These are phyloP conservation scores for Diarsia brunnea DNA, from an alignment of 2,888 invertebrate species.

Conservation along the genomic window DNA sequence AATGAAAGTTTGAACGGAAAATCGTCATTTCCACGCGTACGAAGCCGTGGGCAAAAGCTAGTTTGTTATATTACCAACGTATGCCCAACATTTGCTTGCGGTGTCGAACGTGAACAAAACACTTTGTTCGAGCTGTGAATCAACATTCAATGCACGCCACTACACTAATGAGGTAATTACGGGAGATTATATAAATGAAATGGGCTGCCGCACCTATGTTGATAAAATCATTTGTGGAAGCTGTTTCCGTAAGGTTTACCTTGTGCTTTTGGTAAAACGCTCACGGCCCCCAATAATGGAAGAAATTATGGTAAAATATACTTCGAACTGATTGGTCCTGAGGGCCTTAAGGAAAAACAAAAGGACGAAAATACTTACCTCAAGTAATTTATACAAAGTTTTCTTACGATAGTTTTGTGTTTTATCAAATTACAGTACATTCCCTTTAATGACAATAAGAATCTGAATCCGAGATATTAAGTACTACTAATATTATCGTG, in stretches of 20 bases:
- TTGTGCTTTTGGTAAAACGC: constrained; percentile 8
- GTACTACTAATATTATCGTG: constrained; percentile 3
- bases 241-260: constrained; percentile 19
- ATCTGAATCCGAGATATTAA: constrained; percentile 4
- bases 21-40: too few species aligned
- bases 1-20: too few species aligned
- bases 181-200: constrained; percentile 55
- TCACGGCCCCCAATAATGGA: constrained; percentile 26
- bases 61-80: too few species aligned
- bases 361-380: neutral
- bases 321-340: neutral
- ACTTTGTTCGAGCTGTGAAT: constrained; percentile 35
- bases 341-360: neutral
- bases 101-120: constrained; percentile 39
- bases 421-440: neutral
- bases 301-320: neutral
- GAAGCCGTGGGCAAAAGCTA: too few species aligned
- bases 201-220: constrained; percentile 32
- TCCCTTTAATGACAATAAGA: neutral
- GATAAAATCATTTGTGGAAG: constrained; percentile 32
- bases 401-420: neutral
- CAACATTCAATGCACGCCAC: constrained; percentile 48
- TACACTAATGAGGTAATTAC: constrained; percentile 55
- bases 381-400: neutral
- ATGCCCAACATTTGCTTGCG: constrained; percentile 5